Evolutionary conservation across 2,113 vertebrate species (phyloP).

Genomic region (Phasianus colchicus): DNA sequence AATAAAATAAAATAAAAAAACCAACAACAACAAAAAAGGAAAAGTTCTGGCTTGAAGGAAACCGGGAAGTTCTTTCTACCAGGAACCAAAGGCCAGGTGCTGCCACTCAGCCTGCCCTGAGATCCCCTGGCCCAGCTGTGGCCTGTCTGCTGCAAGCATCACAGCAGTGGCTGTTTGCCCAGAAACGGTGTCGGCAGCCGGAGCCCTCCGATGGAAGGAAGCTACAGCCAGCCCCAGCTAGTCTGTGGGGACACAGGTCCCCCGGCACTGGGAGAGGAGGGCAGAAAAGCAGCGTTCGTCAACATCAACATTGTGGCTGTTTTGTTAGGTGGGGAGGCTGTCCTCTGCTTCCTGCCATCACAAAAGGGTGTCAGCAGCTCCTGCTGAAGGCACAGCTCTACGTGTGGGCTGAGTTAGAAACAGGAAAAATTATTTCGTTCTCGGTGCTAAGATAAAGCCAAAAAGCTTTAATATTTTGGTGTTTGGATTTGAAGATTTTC

Average conservation of each 20-base stretch:
- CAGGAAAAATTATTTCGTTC: slow-evolving; percentile 42
- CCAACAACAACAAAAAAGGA: too few relatives aligned
- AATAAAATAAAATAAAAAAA: not conserved
- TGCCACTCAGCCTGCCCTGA: not conserved
- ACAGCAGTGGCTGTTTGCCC: slow-evolving; percentile 56
- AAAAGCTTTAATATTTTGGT: slow-evolving; percentile 25
- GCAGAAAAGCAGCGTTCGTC: not conserved
- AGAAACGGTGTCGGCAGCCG: slow-evolving; percentile 23
- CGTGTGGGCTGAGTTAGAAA: slow-evolving; percentile 68
- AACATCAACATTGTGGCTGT: not conserved
- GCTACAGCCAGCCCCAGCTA: not conserved
- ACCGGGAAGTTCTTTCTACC: not conserved
- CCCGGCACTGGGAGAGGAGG: not conserved
- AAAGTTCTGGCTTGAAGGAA: not conserved
- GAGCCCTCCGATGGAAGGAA: slow-evolving; percentile 58
- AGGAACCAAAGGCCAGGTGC: not conserved
- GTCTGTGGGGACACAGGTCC: not conserved
- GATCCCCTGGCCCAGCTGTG: slow-evolving; percentile 66
- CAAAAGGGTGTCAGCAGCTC: slow-evolving; percentile 39
- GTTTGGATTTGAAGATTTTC: slow-evolving; percentile 13
- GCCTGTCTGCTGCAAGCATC: slow-evolving; percentile 48
- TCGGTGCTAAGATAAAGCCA: slow-evolving; percentile 34
- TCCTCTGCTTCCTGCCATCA: slow-evolving; percentile 48
- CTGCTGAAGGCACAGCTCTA: slow-evolving; percentile 27
- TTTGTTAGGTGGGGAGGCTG: slow-evolving; percentile 22